Evolutionary conservation across 2,113 vertebrate species (phyloP), one percentile per base, ranked within the genome.

Genomic region (Tichodroma muraria): DNA sequence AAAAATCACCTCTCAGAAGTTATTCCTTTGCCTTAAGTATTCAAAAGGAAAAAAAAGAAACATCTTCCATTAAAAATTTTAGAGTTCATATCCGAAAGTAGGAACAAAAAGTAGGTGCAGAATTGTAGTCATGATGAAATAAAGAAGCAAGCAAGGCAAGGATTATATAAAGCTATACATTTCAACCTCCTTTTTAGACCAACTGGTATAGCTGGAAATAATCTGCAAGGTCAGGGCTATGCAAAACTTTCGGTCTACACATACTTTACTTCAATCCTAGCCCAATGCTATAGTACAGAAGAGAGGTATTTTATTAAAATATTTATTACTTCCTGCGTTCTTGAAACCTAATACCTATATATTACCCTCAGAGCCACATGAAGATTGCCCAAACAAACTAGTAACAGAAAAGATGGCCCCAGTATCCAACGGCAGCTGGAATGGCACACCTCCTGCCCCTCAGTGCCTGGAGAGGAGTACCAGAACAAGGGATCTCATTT

Each of bases 271-370:
- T 10, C 1, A 91, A 84, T n/a, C 27, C 65, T 45, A 72, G 53
- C 65, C 76, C 8, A 4, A 52, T 47, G 33, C 30, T 42, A 38
- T 15, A 86, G 64, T 16, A 45, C 40, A 53, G 64, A 5, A 4
- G 56, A 87, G 64, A 85, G 18, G 49, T 82, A 84, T 89, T 94
- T 88, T 77, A 84, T 76, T 49, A 78, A 95, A 96, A 86, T 93
- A 89, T 94, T 93, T 93, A 83, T 93, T 92, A 23, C 68, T 93
- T 96, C 92, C 91, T 93, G 88, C 88, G 86, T 93, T 90, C 65
- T 83, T 94, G 85, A 91, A 95, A 93, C 35, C 25, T 37, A 94
- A 84, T 68, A 71, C 60, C 38, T 87, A 28, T 35, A 4, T 65
- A 61, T 57, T 76, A 25, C n/a, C 18, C 54, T 73, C 37, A 40